Base-by-base conservation (phyloP, 2,888 invertebrate genomes). In the Erebia palarica region DNA sequence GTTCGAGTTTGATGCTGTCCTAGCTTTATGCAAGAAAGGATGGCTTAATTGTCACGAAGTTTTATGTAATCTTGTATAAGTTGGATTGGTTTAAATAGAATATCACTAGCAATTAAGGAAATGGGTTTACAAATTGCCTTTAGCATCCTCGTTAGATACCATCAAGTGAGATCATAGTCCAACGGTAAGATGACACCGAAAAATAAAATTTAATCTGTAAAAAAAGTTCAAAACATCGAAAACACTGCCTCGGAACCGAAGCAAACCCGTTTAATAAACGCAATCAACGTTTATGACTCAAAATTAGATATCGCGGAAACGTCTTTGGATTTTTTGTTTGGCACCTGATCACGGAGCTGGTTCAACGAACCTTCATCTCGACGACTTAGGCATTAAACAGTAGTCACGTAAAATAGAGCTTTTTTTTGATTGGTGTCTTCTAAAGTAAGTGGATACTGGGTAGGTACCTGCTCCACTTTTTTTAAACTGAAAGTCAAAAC, bases 271-370 rank as follows among this genome's bases (percentile, higher is more conserved):
- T 85, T 84, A 83, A 82, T 82, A 82, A 70, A 73, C 57, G 75
- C 86, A 86, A 88, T 89, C 87, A 88, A 86, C 78, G 81, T 87
- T 88, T 87, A 89, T 82, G 86, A 85, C 77, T 86, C 81, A 86
- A 88, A 90, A 88, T 88, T 86, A 86, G 87, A 86, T 86, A 86
- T 84, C 82, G 82, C 85, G 86, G 86, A 86, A 88, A 87, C 78
- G 80, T 72, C 75, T 75, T 68, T 65, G 65, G 18, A 68, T 75
- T 73, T 87, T 87, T 85, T 84, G 82, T 81, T 79, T 84, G 81
- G 77, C 85, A 87, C 84, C 86, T 87, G 87, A 89, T 88, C 87
- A 89, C 82, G 58, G 77, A 76, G 70, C 69, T 77, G 83, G 89
- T 88, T 90, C 89, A 79, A 84, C 90, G 89, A 91, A 88, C 91